These are phyloP conservation scores for Tarsius wallacei DNA, from an alignment of 2,797 vertebrate genomes.

Conservation along the genomic window DNA sequence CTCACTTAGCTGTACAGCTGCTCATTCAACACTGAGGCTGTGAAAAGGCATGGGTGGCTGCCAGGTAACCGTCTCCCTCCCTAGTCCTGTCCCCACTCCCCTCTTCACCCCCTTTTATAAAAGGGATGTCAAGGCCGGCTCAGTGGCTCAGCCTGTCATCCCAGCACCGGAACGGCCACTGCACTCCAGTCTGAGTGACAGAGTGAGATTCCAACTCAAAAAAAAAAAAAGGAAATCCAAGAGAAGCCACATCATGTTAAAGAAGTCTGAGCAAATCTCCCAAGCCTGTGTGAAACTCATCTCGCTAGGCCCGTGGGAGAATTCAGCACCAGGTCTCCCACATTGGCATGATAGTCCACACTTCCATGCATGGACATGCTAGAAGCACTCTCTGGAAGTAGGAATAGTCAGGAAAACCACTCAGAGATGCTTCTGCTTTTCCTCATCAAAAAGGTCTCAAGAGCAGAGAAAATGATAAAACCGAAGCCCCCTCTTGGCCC, in stretches of 20 bases:
- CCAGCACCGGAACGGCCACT: too few relatives aligned
- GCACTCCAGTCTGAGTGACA: too few relatives aligned
- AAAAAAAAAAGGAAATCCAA: background rate
- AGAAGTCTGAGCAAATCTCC: background rate
- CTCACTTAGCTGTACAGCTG: background rate
- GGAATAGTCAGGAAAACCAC: background rate
- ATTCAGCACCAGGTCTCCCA: too few relatives aligned
- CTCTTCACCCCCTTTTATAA: background rate
- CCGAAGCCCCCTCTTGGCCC: background rate
- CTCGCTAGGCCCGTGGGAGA: background rate
- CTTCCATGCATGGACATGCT: background rate
- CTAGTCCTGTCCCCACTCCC: background rate
- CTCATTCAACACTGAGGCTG: background rate
- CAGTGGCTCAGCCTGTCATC: too few relatives aligned
- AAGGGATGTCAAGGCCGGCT: background rate
- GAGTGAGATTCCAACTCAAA: too few relatives aligned
- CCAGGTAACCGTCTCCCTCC: background rate
- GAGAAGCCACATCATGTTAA: background rate
- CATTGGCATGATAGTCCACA: accelerated
- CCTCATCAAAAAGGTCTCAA: background rate
- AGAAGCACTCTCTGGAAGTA: background rate
- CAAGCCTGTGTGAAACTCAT: background rate
- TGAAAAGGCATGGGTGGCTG: background rate
- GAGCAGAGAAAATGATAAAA: background rate
- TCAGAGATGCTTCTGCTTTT: background rate